Evolutionary conservation across 2,797 vertebrate species (phyloP).

Genomic region (Sebastes elongatus): DNA sequence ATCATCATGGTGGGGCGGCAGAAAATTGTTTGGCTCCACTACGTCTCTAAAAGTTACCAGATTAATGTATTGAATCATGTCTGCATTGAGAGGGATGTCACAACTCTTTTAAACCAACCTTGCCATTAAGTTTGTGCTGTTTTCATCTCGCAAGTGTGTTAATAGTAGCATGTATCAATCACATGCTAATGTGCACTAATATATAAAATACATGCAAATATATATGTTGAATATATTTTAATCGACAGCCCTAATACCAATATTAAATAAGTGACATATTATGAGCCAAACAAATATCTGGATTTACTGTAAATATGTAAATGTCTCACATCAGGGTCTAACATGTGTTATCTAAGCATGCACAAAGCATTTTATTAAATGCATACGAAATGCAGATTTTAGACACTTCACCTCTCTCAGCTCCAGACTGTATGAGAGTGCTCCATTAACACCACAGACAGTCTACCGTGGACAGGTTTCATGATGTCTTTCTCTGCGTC

Average conservation of each 20-base stretch:
- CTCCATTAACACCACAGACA: not conserved
- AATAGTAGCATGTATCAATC: not conserved
- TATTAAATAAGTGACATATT: too few species aligned
- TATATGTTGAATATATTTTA: too few species aligned
- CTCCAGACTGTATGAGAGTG: not conserved
- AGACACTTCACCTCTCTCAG: not conserved
- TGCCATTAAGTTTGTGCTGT: not conserved
- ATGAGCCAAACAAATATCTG: not conserved
- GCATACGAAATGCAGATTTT: not conserved
- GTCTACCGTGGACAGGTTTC: slow-evolving; percentile 4
- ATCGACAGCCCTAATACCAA: too few species aligned
- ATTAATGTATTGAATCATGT: not conserved
- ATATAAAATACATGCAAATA: too few species aligned
- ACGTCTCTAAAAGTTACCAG: not conserved
- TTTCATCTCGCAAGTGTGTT: not conserved
- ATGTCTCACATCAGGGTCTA: not conserved
- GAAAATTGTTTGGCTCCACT: not conserved
- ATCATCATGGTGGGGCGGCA: not conserved
- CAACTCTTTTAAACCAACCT: not conserved
- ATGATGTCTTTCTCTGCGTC: slow-evolving; percentile 29
- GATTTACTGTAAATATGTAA: not conserved
- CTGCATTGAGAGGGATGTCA: not conserved
- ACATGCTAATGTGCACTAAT: not conserved
- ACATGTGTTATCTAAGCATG: not conserved
- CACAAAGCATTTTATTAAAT: not conserved